Percentiles rank a stretch among this genome's conserved stretches.
Evolutionary conservation across 1,140 invertebrate genomes (phyloP).

Genomic region (Trichoplusia ni): DNA sequence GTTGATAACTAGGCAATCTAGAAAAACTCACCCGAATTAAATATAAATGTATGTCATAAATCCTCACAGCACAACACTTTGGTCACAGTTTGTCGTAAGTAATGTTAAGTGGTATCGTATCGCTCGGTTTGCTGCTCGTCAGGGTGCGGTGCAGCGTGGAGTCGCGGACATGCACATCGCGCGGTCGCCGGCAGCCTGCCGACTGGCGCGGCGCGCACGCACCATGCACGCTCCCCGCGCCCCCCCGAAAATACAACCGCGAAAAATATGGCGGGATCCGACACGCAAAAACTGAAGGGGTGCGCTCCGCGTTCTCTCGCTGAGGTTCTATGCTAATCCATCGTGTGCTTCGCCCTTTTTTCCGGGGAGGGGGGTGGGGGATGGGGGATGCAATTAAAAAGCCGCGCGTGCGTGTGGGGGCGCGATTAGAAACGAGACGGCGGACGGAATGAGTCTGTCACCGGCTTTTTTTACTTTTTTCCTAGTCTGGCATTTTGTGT

Average conservation of each 20-base stretch:
- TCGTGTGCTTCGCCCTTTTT: slow-evolving; percentile 74
- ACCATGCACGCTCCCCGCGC: slow-evolving; percentile 38
- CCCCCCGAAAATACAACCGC: slow-evolving; percentile 41
- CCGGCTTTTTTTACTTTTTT: slow-evolving; percentile 71
- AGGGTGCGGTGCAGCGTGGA: slow-evolving; percentile 47
- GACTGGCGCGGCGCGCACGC: slow-evolving; percentile 77
- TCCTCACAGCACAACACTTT: slow-evolving; percentile 67
- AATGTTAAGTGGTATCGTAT: neutral
- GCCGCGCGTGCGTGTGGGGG: slow-evolving; percentile 77
- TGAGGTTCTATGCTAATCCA: slow-evolving; percentile 79
- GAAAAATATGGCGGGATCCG: slow-evolving; percentile 70
- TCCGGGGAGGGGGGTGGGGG: slow-evolving; percentile 68
- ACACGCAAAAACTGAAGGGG: slow-evolving; percentile 75
- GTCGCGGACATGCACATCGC: slow-evolving; percentile 59
- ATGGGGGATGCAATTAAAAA: slow-evolving; percentile 78
- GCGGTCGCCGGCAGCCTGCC: slow-evolving; percentile 66
- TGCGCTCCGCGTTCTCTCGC: slow-evolving; percentile 58
- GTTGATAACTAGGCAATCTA: slow-evolving; percentile 52
- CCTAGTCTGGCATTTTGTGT: slow-evolving; percentile 66
- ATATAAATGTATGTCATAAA: slow-evolving; percentile 40
- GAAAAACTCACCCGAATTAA: slow-evolving; percentile 60
- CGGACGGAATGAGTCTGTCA: slow-evolving; percentile 72
- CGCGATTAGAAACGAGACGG: slow-evolving; percentile 78
- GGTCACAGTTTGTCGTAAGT: slow-evolving; percentile 32
- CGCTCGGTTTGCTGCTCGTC: slow-evolving; percentile 4